phyloP scores from a whole-genome alignment of 2,113 vertebrate genomes.

The Myocastor coypus region DNA sequence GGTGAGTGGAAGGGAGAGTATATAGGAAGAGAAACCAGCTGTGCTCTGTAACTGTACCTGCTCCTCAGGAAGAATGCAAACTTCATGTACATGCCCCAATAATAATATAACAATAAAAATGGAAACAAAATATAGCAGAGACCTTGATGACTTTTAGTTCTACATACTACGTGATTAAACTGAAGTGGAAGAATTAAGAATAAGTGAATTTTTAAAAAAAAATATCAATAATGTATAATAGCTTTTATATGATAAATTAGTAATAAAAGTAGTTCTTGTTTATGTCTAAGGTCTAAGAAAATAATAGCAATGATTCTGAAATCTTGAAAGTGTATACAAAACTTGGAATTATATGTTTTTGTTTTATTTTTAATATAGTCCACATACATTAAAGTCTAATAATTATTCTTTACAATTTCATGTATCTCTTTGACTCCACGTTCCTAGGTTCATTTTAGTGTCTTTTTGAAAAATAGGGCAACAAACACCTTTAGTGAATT shows the following conservation, averaged over 20 bases:
- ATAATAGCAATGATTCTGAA: not conserved
- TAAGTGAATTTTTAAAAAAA: not conserved
- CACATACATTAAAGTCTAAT: not conserved
- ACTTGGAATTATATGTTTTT: not conserved
- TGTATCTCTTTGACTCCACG: not conserved
- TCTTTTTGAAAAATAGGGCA: not conserved
- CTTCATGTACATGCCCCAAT: not conserved
- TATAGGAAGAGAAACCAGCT: not conserved
- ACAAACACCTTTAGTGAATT: not conserved
- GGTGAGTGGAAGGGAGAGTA: not conserved
- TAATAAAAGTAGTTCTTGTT: not conserved
- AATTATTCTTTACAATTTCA: not conserved
- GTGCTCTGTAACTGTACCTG: not conserved
- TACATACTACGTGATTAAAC: not conserved
- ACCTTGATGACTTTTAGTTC: not conserved
- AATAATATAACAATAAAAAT: not conserved
- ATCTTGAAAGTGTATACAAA: not conserved
- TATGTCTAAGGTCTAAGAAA: not conserved
- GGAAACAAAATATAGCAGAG: not conserved
- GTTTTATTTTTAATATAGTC: not conserved
- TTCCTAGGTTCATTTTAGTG: not conserved
- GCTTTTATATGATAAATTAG: not conserved
- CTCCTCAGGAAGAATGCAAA: not conserved
- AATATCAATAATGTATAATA: not conserved
- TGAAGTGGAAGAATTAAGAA: not conserved